Percentiles rank a stretch among this genome's conserved stretches.
Conservation (phyloP, 2,797 vertebrate genomes). For the Sebastes hubbsi region DNA sequence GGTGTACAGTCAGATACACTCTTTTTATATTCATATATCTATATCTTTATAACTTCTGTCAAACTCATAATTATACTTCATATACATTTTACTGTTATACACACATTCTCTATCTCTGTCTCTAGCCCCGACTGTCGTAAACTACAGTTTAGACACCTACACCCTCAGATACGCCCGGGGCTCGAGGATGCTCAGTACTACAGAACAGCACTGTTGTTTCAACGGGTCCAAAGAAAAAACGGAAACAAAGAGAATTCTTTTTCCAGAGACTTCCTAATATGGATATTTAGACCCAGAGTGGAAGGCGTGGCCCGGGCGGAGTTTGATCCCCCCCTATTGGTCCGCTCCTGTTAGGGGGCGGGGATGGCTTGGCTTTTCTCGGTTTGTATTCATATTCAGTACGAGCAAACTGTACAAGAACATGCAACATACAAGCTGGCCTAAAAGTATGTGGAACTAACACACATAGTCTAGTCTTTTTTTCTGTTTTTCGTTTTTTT, state of each 20-base stretch:
- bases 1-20: slow-evolving; percentile 80
- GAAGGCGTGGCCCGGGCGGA: slow-evolving; percentile 86
- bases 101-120: slow-evolving; percentile 82
- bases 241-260: slow-evolving; percentile 78
- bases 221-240: slow-evolving; percentile 62
- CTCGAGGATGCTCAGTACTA: slow-evolving; percentile 76
- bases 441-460: slow-evolving; percentile 96
- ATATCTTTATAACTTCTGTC: slow-evolving; percentile 81
- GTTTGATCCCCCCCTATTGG: slow-evolving; percentile 71
- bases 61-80: slow-evolving; percentile 81
- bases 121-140: slow-evolving; percentile 85
- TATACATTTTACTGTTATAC: slow-evolving; percentile 86
- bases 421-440: slow-evolving; percentile 99
- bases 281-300: slow-evolving; percentile 91
- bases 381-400: slow-evolving; percentile 94
- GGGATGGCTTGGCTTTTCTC: slow-evolving; percentile 96
- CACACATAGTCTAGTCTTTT: slow-evolving; percentile 88
- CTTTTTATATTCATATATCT: slow-evolving; percentile 80
- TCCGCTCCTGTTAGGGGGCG: slow-evolving; percentile 83
- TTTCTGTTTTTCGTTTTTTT: slow-evolving; percentile 71
- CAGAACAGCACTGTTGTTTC: slow-evolving; percentile 78
- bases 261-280: slow-evolving; percentile 80
- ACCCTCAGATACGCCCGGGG: slow-evolving; percentile 80
- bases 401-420: slow-evolving; percentile 99
- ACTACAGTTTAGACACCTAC: slow-evolving; percentile 88